Conservation (phyloP, 2,797 vertebrate genomes). For the Platyrinchus mystaceus region DNA sequence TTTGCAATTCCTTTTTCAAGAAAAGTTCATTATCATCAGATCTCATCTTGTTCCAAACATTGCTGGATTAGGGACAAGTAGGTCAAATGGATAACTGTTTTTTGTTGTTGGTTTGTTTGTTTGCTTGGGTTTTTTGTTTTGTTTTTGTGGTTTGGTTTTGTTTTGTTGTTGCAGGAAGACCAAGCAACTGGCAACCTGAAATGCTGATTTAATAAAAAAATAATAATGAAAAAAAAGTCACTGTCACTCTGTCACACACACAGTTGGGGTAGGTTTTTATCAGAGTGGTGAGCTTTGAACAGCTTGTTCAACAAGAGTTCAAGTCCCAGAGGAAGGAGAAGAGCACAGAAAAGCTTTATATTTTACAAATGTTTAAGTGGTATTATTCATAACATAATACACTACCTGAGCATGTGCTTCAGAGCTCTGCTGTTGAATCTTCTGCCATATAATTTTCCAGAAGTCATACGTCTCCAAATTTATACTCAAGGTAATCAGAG, state of each 20-base stretch:
- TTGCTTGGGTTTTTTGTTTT: not conserved
- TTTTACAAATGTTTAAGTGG: slow-evolving; percentile 52
- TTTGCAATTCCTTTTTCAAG: slow-evolving; percentile 49
- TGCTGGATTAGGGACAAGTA: slow-evolving; percentile 23
- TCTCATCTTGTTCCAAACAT: slow-evolving; percentile 13
- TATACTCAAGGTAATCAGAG: slow-evolving; percentile 52
- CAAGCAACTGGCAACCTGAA: not conserved
- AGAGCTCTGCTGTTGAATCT: not conserved
- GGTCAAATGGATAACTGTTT: slow-evolving; percentile 35
- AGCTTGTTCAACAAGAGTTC: slow-evolving; percentile 37
- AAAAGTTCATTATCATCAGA: slow-evolving; percentile 57
- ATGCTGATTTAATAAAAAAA: not conserved
- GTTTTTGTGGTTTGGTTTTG: no score
- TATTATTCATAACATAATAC: slow-evolving; percentile 1
- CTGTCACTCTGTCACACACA: slow-evolving; percentile 3
- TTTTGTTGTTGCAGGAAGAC: not conserved
- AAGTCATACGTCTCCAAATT: slow-evolving; percentile 39
- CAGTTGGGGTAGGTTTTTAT: slow-evolving; percentile 20
- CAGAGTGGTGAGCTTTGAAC: slow-evolving; percentile 21
- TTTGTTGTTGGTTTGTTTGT: no score
- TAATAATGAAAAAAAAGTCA: not conserved
- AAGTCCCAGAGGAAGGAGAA: not conserved
- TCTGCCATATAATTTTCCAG: slow-evolving; percentile 50
- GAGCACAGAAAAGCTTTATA: not conserved
- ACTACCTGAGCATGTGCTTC: not conserved